Evolutionary conservation across 2,888 invertebrate genomes (phyloP), one percentile per base, ranked within the genome.

Genomic region (Phortica magna): DNA sequence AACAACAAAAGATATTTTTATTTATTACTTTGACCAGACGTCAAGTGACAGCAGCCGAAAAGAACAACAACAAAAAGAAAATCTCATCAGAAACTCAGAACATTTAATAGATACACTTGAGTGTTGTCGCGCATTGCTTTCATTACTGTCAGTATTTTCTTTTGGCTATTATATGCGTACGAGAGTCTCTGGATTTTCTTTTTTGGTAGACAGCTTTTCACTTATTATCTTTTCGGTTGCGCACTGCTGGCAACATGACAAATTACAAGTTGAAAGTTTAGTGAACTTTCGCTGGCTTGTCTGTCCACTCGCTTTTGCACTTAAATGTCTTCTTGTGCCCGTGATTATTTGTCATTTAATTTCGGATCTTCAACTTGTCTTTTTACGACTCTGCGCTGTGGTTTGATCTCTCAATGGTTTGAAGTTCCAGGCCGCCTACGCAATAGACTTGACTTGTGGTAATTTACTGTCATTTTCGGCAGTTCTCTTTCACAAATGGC

Each of bases 191-290:
- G 9, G 48, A 9, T 48, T 61, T 22, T 10, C 10, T 65, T 5
- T 14, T 65, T 65, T 65, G 41, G 14, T 12, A 0, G 9, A 39
- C 65, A 41, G 39, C 7, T 41, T 41, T 65, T 31, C 65, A 39
- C 39, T 41, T 65, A 31, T 31, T 31, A 31, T 31, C 22, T 22
- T 19, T 61, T 22, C 10, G 5, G 22, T 2, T 19, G 22, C 17
- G 17, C 22, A 12, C 22, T 61, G 61, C 22, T 61, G 61, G 61
- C 61, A 65, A 82, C 83, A 86, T 86, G 85, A 86, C 85, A 86
- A 86, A 86, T 86, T 86, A 82, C 87, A 85, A 82, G 85, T 88
- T 83, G 88, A 86, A 82, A 88, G 85, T 88, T 86, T 87, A 88
- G 77, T 88, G 85, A 86, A 87, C 85, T 86, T 86, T n/a, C 75